These are phyloP conservation scores for Eupithecia subumbrata DNA, from an alignment of 2,888 invertebrate species.

Conservation along the genomic window DNA sequence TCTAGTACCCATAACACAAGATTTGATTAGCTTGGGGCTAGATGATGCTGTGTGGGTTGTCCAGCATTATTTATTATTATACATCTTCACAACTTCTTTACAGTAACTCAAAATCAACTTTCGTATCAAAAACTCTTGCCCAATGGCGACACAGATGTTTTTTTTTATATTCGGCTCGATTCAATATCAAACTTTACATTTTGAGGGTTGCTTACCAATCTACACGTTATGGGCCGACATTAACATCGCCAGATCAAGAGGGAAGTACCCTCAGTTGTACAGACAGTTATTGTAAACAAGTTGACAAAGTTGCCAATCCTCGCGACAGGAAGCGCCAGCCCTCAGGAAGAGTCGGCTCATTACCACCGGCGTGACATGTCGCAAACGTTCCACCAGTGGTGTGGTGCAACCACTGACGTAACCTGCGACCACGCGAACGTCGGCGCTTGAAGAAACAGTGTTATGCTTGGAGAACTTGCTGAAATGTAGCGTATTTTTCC, in stretches of 20 bases:
- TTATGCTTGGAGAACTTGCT: background rate
- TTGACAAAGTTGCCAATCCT: conserved; percentile 1
- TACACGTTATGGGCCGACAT: no score
- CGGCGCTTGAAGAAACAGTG: conserved; percentile 9
- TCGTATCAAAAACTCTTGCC: no score
- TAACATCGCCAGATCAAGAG: background rate
- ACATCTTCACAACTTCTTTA: background rate
- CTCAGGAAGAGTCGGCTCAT: conserved; percentile 13
- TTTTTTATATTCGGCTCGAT: background rate
- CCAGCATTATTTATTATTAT: no score
- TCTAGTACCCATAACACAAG: no score
- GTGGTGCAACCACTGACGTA: conserved; percentile 11
- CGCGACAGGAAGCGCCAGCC: conserved; percentile 9
- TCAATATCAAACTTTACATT: background rate
- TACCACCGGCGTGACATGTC: conserved; percentile 9
- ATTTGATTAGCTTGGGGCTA: no score
- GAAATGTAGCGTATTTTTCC: background rate
- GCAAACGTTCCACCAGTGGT: conserved; percentile 3
- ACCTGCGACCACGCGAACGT: background rate
- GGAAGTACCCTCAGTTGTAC: background rate
- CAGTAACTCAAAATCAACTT: no score
- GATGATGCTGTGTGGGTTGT: no score
- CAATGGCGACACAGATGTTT: no score
- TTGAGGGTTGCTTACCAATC: background rate
- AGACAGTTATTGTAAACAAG: conserved; percentile 37